Percentiles rank a stretch among this genome's conserved stretches.
phyloP scores from a whole-genome alignment of 2,888 invertebrate species.

The Cryptocheilus praepositus region DNA sequence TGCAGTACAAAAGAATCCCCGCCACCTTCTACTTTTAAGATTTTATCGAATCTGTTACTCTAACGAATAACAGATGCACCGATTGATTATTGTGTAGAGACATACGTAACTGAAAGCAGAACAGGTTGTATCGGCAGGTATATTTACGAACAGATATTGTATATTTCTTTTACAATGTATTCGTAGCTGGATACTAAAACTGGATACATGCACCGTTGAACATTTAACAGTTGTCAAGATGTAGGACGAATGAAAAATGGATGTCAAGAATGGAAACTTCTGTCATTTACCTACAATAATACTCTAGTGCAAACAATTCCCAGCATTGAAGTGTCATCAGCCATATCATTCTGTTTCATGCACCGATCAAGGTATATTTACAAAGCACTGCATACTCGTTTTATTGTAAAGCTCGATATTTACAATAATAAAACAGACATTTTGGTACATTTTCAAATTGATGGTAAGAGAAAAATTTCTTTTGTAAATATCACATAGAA shows the following conservation, averaged over 20 bases:
- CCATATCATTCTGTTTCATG: constrained; percentile 17
- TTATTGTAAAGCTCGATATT: constrained; percentile 43
- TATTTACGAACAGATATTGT: constrained; percentile 26
- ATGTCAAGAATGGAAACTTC: background rate
- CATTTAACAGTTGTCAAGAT: constrained; percentile 31
- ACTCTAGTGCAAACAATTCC: constrained; percentile 9
- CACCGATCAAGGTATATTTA: constrained; percentile 9
- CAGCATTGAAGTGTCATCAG: constrained; percentile 17
- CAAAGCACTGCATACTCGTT: constrained; percentile 37
- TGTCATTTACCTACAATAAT: constrained; percentile 22
- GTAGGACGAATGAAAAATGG: constrained; percentile 1
- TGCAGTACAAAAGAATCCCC: constrained; percentile 49
- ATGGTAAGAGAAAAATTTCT: constrained; percentile 37
- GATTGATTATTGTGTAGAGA: background rate
- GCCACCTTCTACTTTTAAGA: constrained; percentile 46
- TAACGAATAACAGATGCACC: too few species aligned
- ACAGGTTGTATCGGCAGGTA: background rate
- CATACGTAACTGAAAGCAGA: constrained; percentile 10
- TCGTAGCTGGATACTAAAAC: constrained; percentile 44
- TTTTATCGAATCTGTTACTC: constrained; percentile 37
- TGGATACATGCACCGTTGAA: constrained; percentile 33
- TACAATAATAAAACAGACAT: constrained; percentile 33
- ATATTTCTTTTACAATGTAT: constrained; percentile 51
- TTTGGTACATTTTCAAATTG: constrained; percentile 43
- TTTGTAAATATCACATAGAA: constrained; percentile 55